These are phyloP conservation scores for Drosophila fuyamai DNA, from an alignment of 1,140 invertebrate species.

Conservation along the genomic window DNA sequence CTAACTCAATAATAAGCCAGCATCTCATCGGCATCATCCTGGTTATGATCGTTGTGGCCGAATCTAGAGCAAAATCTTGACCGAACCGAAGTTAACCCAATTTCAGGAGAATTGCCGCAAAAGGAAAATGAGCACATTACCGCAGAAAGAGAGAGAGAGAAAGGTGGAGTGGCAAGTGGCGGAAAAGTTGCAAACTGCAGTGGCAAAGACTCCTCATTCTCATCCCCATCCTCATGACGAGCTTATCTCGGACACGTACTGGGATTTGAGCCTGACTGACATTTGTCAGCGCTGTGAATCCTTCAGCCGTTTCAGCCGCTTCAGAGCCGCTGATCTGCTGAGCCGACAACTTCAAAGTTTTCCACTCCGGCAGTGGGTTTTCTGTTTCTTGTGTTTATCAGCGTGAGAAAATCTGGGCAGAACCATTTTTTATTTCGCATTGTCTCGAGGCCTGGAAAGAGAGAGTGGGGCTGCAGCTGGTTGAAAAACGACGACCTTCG, in stretches of 20 bases:
- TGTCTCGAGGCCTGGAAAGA: constrained; percentile 20
- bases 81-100: constrained; percentile 72
- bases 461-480: constrained; percentile 47
- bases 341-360: constrained; percentile 51
- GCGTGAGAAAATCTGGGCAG: constrained; percentile 67
- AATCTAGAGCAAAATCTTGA: constrained; percentile 74
- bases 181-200: constrained; percentile 46
- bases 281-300: constrained; percentile 74
- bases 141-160: constrained; percentile 34
- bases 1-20: constrained; percentile 55
- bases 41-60: constrained; percentile 30
- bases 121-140: constrained; percentile 83
- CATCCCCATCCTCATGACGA: constrained; percentile 40
- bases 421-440: constrained; percentile 20
- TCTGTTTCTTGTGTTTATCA: constrained; percentile 55
- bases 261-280: constrained; percentile 73
- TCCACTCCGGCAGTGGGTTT: constrained; percentile 17
- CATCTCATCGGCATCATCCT: constrained; percentile 23
- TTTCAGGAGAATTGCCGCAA: constrained; percentile 58
- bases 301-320: constrained; percentile 36
- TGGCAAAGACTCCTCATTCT: constrained; percentile 34
- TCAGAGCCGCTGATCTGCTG: constrained; percentile 17
- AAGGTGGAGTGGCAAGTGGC: constrained; percentile 2
- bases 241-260: constrained; percentile 75
- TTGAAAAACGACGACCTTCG: constrained; percentile 40